These are phyloP conservation scores for Salpingus planirostris DNA, from an alignment of 2,888 invertebrate species.

Conservation along the genomic window DNA sequence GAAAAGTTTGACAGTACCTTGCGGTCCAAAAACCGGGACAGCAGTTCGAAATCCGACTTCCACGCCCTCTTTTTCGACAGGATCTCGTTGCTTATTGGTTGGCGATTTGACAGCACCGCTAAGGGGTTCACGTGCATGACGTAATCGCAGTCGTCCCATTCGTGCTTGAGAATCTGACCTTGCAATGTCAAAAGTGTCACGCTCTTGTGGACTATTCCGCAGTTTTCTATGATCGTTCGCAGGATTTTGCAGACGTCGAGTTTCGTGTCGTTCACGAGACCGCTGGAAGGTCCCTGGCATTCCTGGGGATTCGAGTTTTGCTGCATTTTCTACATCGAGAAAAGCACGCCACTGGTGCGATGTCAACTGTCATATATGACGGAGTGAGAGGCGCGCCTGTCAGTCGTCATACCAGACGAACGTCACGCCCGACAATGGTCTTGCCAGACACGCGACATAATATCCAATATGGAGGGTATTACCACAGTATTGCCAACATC, in stretches of 20 bases:
- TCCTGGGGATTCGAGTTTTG: conserved; percentile 34
- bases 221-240: conserved; percentile 49
- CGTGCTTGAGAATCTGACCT: conserved; percentile 52
- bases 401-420: too few species aligned
- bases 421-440: too few species aligned
- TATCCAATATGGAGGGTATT: too few species aligned
- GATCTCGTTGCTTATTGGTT: conserved; percentile 30
- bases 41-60: conserved; percentile 51
- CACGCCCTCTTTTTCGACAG: conserved; percentile 45
- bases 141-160: conserved; percentile 51
- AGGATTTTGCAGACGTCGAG: conserved; percentile 51
- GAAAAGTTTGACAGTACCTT: too few species aligned
- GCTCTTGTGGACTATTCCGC: conserved; percentile 46
- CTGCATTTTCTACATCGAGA: too few species aligned
- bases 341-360: too few species aligned
- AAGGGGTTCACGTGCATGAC: conserved; percentile 52
- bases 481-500: too few species aligned
- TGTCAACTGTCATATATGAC: too few species aligned
- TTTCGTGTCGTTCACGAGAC: conserved; percentile 45
- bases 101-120: conserved; percentile 24
- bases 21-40: conserved; percentile 53
- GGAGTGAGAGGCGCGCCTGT: too few species aligned
- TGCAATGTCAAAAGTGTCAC: conserved; percentile 47
- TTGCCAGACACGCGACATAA: too few species aligned
- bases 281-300: conserved; percentile 46